A percentile compares a stretch with the other conserved stretches of the same genome.
Conservation (phyloP, 2,113 vertebrate species). For the Phycodurus eques region DNA sequence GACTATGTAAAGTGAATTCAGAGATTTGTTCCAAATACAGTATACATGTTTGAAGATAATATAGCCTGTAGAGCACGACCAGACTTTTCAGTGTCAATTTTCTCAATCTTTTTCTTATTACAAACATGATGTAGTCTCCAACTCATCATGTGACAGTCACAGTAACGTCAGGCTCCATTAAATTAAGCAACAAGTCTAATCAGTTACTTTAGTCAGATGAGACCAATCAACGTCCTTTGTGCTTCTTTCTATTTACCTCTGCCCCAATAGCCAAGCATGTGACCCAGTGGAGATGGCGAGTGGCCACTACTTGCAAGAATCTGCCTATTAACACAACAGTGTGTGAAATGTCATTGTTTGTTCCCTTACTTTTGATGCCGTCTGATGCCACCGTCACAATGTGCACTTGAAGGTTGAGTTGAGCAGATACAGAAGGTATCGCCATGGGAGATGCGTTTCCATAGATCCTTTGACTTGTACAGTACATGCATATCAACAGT, state of each 20-base stretch:
- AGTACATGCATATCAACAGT: not conserved
- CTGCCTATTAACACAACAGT: not conserved
- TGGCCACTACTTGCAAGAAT: not conserved
- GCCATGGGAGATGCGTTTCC: no score
- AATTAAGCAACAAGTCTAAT: constrained; percentile 21
- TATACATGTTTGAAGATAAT: no score
- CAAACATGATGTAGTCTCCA: not conserved
- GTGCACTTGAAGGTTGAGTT: not conserved
- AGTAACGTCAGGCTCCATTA: not conserved
- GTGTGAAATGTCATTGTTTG: not conserved
- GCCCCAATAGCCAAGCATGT: not conserved
- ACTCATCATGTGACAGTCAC: not conserved
- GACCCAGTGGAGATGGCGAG: not conserved
- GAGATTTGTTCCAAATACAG: not conserved
- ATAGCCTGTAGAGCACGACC: no score
- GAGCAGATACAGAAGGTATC: not conserved
- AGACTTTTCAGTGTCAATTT: not conserved
- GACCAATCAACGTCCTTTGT: constrained; percentile 12
- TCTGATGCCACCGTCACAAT: not conserved
- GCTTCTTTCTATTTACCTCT: not conserved
- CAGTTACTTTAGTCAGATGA: constrained; percentile 32
- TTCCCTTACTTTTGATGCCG: no score
- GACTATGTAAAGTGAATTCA: not conserved
- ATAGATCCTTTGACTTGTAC: not conserved
- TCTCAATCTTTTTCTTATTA: not conserved